A percentile compares a stretch with the other conserved stretches of the same genome.
Conservation (phyloP, 2,113 vertebrate species). For the Xyliphius kryptos region DNA sequence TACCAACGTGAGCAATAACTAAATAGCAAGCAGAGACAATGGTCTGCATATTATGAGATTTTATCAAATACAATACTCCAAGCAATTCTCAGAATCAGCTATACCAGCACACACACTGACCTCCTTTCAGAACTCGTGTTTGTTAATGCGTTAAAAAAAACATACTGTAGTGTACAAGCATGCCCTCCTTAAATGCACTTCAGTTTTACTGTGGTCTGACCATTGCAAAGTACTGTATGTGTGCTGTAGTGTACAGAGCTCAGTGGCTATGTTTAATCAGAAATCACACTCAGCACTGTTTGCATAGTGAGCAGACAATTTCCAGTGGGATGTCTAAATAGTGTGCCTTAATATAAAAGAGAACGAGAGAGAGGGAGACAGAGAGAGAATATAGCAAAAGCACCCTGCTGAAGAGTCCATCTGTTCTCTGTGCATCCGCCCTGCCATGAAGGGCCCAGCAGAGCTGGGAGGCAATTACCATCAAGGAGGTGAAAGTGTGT, state of each 20-base stretch:
- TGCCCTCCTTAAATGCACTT: too few species aligned
- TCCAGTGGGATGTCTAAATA: constrained; percentile 32
- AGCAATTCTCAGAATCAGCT: too few species aligned
- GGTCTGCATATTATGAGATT: too few species aligned
- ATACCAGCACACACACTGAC: too few species aligned
- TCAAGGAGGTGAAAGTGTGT: constrained; percentile 43
- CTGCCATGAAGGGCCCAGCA: constrained; percentile 33
- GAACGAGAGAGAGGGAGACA: constrained; percentile 10
- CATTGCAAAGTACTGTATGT: constrained; percentile 15
- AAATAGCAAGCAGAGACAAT: too few species aligned
- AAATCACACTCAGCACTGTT: constrained; percentile 24
- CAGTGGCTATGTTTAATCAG: constrained; percentile 29
- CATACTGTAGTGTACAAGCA: too few species aligned
- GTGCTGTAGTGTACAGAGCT: constrained; percentile 22
- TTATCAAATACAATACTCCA: too few species aligned
- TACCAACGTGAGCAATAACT: too few species aligned
- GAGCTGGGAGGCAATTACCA: constrained; percentile 41
- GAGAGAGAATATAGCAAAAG: constrained; percentile 17
- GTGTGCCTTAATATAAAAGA: constrained; percentile 24
- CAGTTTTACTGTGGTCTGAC: too few species aligned
- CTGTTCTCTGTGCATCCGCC: constrained; percentile 34
- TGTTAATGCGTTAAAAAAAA: too few species aligned
- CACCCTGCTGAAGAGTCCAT: constrained; percentile 38
- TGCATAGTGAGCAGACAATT: constrained; percentile 30
- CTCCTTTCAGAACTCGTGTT: too few species aligned